Percentiles rank a stretch among this genome's conserved stretches.
Evolutionary conservation across 1,140 invertebrate genomes (phyloP).

Genomic region (Hylaeus anthracinus): DNA sequence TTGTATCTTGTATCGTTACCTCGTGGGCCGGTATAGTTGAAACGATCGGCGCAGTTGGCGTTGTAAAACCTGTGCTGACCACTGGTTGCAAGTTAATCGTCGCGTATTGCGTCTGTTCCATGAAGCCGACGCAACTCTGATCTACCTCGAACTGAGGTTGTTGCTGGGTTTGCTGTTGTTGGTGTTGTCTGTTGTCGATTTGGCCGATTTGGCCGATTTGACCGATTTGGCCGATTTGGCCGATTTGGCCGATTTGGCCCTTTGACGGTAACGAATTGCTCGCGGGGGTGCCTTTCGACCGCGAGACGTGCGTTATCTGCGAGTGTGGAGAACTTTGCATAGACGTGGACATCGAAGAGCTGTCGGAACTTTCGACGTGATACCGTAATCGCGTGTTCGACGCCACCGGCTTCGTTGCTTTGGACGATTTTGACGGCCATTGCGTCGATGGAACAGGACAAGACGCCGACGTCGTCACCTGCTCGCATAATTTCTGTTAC

Average conservation of each 20-base stretch:
- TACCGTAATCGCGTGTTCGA: slow-evolving; percentile 74
- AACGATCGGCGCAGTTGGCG: slow-evolving; percentile 70
- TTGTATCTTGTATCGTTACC: slow-evolving; percentile 46
- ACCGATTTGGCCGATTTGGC: background rate
- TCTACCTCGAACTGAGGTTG: slow-evolving; percentile 61
- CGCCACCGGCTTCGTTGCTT: slow-evolving; percentile 65
- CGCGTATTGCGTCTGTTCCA: slow-evolving; percentile 84
- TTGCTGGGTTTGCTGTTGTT: slow-evolving; percentile 57
- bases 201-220: slow-evolving; percentile 42
- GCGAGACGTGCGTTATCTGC: slow-evolving; percentile 78
- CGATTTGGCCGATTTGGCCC: slow-evolving; percentile 36
- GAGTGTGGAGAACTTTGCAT: slow-evolving; percentile 85
- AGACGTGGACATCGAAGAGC: slow-evolving; percentile 85
- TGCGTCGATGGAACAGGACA: slow-evolving; percentile 70
- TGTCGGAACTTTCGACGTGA: slow-evolving; percentile 83
- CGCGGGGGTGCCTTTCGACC: slow-evolving; percentile 53
- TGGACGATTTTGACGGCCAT: slow-evolving; percentile 78
- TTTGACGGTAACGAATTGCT: slow-evolving; percentile 57
- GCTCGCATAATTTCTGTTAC: too few relatives aligned
- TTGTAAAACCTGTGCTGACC: slow-evolving; percentile 76
- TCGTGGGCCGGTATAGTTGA: slow-evolving; percentile 66
- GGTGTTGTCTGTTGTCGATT: slow-evolving; percentile 56
- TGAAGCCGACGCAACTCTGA: slow-evolving; percentile 73
- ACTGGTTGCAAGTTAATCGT: slow-evolving; percentile 84
- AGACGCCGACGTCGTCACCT: slow-evolving; percentile 50